Conservation (phyloP, 2,113 vertebrate species). For the Piprites chloris region DNA sequence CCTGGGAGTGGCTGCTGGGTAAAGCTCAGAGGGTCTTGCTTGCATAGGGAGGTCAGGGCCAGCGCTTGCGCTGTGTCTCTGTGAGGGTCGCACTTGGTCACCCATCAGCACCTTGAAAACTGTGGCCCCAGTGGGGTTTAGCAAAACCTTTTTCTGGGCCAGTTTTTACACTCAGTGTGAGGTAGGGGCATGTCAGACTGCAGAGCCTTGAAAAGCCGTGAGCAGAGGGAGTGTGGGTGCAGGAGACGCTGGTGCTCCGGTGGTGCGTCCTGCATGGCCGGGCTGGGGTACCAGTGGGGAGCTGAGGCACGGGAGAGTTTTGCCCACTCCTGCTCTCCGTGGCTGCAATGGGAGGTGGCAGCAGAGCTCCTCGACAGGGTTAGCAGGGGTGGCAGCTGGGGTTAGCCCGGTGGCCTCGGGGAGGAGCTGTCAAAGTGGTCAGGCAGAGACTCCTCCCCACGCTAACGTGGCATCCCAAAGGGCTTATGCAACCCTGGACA, state of each 20-base stretch:
- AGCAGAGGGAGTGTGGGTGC: not conserved
- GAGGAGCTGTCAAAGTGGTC: conserved; percentile 14
- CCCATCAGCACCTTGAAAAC: not conserved
- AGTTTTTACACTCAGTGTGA: not conserved
- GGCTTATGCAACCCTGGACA: conserved; percentile 17
- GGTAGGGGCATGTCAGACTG: not conserved
- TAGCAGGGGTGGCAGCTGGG: not conserved
- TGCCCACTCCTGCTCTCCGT: not conserved
- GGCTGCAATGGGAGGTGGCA: not conserved
- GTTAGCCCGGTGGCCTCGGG: not conserved
- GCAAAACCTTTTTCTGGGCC: not conserved
- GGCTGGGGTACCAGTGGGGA: not conserved
- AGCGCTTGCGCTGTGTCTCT: rapidly evolving
- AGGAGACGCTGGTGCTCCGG: rapidly evolving
- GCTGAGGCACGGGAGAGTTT: rapidly evolving
- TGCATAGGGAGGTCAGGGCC: not conserved
- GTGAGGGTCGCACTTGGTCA: not conserved
- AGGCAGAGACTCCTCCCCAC: conserved; percentile 39
- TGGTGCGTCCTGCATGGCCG: rapidly evolving
- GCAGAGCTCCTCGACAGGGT: rapidly evolving
- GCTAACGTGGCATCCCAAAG: conserved; percentile 63
- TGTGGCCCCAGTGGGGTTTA: not conserved
- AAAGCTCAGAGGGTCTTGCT: not conserved
- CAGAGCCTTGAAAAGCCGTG: not conserved
- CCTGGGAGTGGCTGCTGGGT: not conserved